Evolutionary conservation across 2,888 invertebrate species (phyloP).

Genomic region (Boloria selene): DNA sequence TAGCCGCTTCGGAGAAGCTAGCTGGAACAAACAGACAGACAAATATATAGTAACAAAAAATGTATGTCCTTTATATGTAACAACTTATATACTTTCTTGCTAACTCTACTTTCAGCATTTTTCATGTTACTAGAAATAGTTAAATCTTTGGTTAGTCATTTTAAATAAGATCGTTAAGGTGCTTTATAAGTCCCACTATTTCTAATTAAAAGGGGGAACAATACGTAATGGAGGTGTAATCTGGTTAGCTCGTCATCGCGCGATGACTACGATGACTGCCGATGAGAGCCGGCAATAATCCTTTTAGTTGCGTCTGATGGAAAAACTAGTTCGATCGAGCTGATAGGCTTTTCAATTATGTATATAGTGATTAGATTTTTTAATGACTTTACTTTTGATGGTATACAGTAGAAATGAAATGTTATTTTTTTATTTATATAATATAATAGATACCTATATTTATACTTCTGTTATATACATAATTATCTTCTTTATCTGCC

Average conservation of each 20-base stretch:
- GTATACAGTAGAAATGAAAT: no score
- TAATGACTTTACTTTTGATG: not conserved
- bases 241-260: conserved; percentile 42
- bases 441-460: not conserved
- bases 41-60: no score
- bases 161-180: conserved; percentile 14
- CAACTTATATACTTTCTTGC: not conserved
- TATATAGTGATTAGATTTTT: not conserved
- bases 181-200: conserved; percentile 31
- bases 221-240: conserved; percentile 43
- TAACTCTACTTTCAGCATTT: not conserved
- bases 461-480: no score
- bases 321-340: conserved; percentile 27
- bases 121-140: no score
- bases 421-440: not conserved
- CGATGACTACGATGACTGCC: conserved; percentile 67
- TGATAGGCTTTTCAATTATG: not conserved
- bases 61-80: no score
- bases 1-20: no score
- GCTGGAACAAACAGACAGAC: no score
- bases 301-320: conserved; percentile 48
- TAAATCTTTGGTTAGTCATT: not conserved
- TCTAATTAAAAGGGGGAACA: conserved; percentile 43
- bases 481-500: no score
- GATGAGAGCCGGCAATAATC: conserved; percentile 58